Evolutionary conservation across 23 tunicate genomes (phyloP), one percentile per base, ranked within the genome.

Genomic region (Diplosoma virens): DNA sequence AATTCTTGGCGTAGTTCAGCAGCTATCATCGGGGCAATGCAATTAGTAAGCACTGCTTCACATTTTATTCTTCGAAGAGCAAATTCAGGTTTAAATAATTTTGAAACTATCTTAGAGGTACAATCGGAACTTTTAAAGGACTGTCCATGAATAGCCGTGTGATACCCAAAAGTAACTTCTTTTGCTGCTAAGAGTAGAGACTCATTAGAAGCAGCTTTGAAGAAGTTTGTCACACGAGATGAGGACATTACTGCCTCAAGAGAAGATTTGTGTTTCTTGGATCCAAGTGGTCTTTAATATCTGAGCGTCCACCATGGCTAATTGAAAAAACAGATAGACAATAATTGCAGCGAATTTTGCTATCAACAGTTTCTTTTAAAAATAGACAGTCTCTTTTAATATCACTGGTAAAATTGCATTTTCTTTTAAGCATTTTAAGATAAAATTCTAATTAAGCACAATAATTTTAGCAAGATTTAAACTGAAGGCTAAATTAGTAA

Each of bases 21-120:
- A 80, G 79, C 79, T 80, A 80, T 46, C 85, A 80, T 80, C 76
- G 85, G 85, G 79, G 79, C 85, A 72, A 80, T 80, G 85, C 67
- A 50, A 47, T 69, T 80, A 27, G 37, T 53, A 80, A 70, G 34
- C 79, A 80, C 79, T 80, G 85, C 85, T 80, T 80, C 85, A 31
- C 83, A 80, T 80, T 80, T 80, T 76, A 67, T 80, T 80, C 79
- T 48, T 70, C 67, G 61, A 14, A 27, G 30, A 48, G 85, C 85
- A 80, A 80, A 80, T 80, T 71, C 71, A 80, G 85, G 79, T 72
- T 80, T 79, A 80, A 80, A 70, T 30, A 80, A 68, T 79, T 80
- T 80, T 80, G 85, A 80, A 80, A 70, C 79, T 72, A 80, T 79
- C 78, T 80, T 72, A 47, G 85, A 80, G 79, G 85, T 80, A 72